Base-by-base conservation (phyloP, 2,888 invertebrate species). In the Scaptomyza polygonia region DNA sequence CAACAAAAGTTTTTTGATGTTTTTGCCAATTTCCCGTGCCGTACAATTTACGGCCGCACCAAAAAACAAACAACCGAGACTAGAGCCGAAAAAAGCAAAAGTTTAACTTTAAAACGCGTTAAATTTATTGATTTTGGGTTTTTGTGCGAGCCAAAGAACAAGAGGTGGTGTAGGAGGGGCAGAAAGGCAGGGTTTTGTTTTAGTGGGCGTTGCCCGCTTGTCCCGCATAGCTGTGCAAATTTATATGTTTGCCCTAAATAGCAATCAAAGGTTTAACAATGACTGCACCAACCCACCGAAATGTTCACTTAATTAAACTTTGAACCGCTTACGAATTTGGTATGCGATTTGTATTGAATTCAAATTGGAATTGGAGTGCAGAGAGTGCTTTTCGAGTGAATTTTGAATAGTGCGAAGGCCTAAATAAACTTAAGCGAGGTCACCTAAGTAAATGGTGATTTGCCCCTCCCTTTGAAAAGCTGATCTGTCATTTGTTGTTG, bases 241-340 rank as follows among this genome's bases (percentile, higher is more conserved):
- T 77, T 83, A 81, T 81, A 79, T 79, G 81, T 74, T 79, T 82
- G 81, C 59, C 81, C 81, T 66, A 77, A 84, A 82, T 81, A 65
- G 77, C 77, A 67, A 68, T 70, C 84, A 75, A 75, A 73, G 79
- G 85, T 77, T 82, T 79, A 82, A 77, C 85, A 77, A 77, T 69
- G 69, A 65, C 48, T 54, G 55, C 14, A 14, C 27, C 14, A 14
- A 12, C 21, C 12, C 25, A 7, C 4, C 1, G 62, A 77, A 78
- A 69, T 68, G 80, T 65, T 65, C 75, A 79, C 79, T 72, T 82
- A 82, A 82, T 82, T 85, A 82, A 85, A 79, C 85, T 85, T 72
- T 85, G 79, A 85, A 79, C 79, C 65, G 44, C 55, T 57, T 48
- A 16, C 39, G 59, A 61, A 56, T 51, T 51, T 56, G 32, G 51